These are phyloP conservation scores for Perca flavescens DNA, from an alignment of 2,113 vertebrate species.

Conservation along the genomic window DNA sequence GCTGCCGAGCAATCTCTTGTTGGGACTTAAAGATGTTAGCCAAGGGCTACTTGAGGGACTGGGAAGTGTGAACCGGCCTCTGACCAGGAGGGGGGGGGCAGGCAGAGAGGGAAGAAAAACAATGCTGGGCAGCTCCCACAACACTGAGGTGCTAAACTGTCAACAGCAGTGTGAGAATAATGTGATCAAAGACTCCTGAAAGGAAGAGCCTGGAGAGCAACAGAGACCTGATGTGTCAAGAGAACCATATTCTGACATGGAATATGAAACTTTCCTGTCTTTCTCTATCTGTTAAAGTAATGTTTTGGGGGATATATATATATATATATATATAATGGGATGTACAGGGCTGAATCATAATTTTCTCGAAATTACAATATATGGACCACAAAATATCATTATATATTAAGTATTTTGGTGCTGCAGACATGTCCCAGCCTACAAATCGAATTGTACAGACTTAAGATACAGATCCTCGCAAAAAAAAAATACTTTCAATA, in stretches of 20 bases:
- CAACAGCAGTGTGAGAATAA: conserved; percentile 74
- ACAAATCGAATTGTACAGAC: too few species aligned
- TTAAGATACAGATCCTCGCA: too few species aligned
- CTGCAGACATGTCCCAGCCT: too few species aligned
- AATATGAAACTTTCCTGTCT: conserved; percentile 27
- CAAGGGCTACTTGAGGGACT: conserved; percentile 44
- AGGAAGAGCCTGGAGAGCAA: conserved; percentile 69
- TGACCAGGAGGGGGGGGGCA: conserved; percentile 13
- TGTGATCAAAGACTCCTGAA: conserved; percentile 75
- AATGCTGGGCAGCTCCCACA: conserved; percentile 69
- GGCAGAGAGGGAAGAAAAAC: conserved; percentile 49
- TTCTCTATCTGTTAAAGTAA: conserved; percentile 5
- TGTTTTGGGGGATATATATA: background rate
- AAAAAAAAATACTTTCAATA: too few species aligned
- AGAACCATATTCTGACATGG: conserved; percentile 14
- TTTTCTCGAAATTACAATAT: too few species aligned
- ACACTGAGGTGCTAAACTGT: conserved; percentile 79
- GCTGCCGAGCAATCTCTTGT: conserved; percentile 16
- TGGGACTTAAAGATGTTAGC: conserved; percentile 20
- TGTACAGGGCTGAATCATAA: too few species aligned
- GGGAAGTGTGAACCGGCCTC: conserved; percentile 56
- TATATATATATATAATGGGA: background rate
- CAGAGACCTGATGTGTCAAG: conserved; percentile 43
- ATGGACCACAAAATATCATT: too few species aligned
- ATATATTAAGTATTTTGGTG: too few species aligned